Conservation (phyloP, 2,797 vertebrate species). For the Sebastes vulpes region DNA sequence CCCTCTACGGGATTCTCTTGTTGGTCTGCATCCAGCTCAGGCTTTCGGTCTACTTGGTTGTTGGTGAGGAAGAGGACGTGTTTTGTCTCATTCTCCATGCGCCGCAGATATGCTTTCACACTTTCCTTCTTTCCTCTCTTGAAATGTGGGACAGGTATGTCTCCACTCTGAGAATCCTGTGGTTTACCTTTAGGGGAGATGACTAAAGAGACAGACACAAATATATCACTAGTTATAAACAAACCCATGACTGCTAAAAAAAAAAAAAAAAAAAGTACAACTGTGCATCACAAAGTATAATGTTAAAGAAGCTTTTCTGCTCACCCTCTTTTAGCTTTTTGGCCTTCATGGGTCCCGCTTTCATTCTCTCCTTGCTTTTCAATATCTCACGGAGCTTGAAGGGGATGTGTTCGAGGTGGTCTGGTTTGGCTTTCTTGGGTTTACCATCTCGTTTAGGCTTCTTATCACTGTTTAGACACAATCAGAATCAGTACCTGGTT, state of each 20-base stretch:
- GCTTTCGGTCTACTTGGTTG: constrained; percentile 88
- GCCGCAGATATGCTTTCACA: constrained; percentile 79
- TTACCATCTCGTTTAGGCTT: constrained; percentile 81
- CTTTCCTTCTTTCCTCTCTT: constrained; percentile 84
- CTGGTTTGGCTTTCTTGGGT: constrained; percentile 76
- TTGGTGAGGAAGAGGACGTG: constrained; percentile 89
- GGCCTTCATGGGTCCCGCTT: constrained; percentile 36
- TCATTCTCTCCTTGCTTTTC: constrained; percentile 89
- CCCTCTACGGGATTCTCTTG: constrained; percentile 66
- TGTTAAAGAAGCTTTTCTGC: accelerated
- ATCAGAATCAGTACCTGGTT: neutral
- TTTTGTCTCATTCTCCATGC: constrained; percentile 89
- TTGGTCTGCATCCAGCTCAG: constrained; percentile 84
- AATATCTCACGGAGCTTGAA: constrained; percentile 94
- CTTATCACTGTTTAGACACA: constrained; percentile 50
- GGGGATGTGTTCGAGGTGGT: constrained; percentile 92
- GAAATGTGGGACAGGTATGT: constrained; percentile 88
- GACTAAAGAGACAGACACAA: constrained; percentile 23
- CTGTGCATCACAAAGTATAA: neutral
- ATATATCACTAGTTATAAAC: neutral
- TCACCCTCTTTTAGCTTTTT: constrained; percentile 74
- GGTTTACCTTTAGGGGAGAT: constrained; percentile 29
- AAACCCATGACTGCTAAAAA: neutral
- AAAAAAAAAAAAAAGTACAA: too few species aligned
- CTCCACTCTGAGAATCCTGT: constrained; percentile 6